These are phyloP conservation scores for Tholera decimalis DNA, from an alignment of 2,888 invertebrate genomes.

Conservation along the genomic window DNA sequence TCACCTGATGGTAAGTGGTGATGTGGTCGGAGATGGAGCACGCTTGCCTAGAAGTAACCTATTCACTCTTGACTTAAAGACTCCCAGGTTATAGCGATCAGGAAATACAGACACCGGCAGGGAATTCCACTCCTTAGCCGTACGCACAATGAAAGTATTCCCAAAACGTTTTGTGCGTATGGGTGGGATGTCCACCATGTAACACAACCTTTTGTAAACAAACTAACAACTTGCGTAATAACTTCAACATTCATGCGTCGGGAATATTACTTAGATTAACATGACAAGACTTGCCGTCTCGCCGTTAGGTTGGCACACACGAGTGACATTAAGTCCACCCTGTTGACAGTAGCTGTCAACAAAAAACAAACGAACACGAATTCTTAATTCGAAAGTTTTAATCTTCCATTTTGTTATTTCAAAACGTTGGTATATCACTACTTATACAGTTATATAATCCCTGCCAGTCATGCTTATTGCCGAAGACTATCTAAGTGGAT, in stretches of 20 bases:
- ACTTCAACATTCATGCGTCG: background rate
- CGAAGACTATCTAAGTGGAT: conserved; percentile 85
- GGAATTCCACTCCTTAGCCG: too few relatives aligned
- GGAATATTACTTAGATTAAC: conserved; percentile 15
- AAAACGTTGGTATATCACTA: conserved; percentile 48
- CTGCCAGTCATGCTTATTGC: conserved; percentile 86
- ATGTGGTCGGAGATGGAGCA: too few relatives aligned
- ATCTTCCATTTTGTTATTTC: conserved; percentile 51
- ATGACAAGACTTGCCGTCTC: conserved; percentile 17
- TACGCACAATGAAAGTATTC: too few relatives aligned
- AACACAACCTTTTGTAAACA: background rate
- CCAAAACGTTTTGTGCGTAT: too few relatives aligned
- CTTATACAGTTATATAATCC: conserved; percentile 75
- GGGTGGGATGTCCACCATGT: too few relatives aligned
- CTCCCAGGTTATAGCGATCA: too few relatives aligned
- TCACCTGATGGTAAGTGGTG: too few relatives aligned
- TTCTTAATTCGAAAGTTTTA: conserved; percentile 52
- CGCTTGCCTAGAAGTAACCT: too few relatives aligned
- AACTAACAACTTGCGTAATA: background rate
- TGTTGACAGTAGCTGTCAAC: conserved; percentile 41
- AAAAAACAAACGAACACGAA: conserved; percentile 31
- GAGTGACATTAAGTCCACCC: conserved; percentile 36
- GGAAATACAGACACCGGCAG: too few relatives aligned
- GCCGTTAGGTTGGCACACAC: conserved; percentile 18
- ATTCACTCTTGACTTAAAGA: too few relatives aligned